Evolutionary conservation across 2,888 invertebrate genomes (phyloP).

Genomic region (Sphaerophoria rueppellii): DNA sequence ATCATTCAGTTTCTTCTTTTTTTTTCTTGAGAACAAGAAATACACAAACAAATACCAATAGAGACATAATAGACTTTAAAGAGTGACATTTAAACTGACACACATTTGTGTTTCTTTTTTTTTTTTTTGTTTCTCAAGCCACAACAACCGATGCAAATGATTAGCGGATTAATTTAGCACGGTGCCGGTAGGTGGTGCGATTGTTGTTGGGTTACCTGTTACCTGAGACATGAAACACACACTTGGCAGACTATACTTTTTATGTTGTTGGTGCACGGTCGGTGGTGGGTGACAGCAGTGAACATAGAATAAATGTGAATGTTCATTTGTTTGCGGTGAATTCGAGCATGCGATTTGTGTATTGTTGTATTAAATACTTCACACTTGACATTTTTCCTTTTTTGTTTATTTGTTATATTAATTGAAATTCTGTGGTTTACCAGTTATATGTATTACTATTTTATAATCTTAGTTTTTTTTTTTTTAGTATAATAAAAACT

Average conservation of each 20-base stretch:
- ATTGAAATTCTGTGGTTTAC: slow-evolving; percentile 49
- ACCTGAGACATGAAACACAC: slow-evolving; percentile 39
- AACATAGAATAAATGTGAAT: slow-evolving; percentile 53
- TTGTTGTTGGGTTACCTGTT: slow-evolving; percentile 9
- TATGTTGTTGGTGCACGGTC: slow-evolving; percentile 29
- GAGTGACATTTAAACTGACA: slow-evolving; percentile 67
- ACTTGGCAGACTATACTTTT: slow-evolving; percentile 15
- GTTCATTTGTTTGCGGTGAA: slow-evolving; percentile 44
- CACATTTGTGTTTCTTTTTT: slow-evolving; percentile 26
- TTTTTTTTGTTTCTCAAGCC: slow-evolving; percentile 19
- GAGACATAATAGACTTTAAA: slow-evolving; percentile 14
- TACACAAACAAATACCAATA: slow-evolving; percentile 26
- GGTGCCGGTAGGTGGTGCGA: slow-evolving; percentile 9
- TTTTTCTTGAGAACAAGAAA: background rate
- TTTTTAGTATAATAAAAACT: too few relatives aligned
- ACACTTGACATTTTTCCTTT: slow-evolving; percentile 58
- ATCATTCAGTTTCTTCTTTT: background rate
- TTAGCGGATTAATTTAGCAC: slow-evolving; percentile 57
- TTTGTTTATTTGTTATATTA: slow-evolving; percentile 4
- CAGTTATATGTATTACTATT: background rate
- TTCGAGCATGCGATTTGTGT: slow-evolving; percentile 45
- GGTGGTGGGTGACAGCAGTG: slow-evolving; percentile 55
- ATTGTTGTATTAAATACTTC: slow-evolving; percentile 42
- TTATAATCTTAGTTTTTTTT: background rate
- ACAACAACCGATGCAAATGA: slow-evolving; percentile 52